Percentiles rank a stretch among this genome's conserved stretches.
These are phyloP conservation scores for Intellagama lesueurii DNA, from an alignment of 2,797 vertebrate species.

Conservation along the genomic window DNA sequence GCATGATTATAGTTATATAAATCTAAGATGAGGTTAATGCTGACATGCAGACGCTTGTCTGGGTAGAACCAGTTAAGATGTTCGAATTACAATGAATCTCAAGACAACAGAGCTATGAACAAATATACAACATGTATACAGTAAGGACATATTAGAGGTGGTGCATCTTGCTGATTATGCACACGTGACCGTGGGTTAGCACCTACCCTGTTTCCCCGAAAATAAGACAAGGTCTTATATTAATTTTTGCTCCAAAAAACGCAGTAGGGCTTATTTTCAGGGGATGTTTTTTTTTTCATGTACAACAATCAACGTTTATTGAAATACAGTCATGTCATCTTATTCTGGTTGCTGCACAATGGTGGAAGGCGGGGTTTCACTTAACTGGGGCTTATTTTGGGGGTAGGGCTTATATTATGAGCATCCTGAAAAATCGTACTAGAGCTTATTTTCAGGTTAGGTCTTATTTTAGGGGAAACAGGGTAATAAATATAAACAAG, in stretches of 20 bases:
- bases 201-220: not conserved
- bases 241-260: no score
- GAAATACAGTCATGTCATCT: no score
- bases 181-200: constrained; percentile 10
- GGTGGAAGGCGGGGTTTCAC: no score
- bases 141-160: constrained; percentile 5
- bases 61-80: not conserved
- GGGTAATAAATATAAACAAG: not conserved
- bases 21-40: not conserved
- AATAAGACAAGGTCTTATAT: no score
- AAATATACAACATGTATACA: not conserved
- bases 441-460: no score
- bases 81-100: not conserved
- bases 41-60: constrained; percentile 18
- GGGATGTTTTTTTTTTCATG: no score
- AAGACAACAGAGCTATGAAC: not conserved
- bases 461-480: not conserved
- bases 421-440: no score
- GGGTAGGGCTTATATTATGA: no score
- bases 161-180: constrained; percentile 38
- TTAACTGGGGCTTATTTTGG: no score
- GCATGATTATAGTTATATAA: not conserved
- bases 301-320: no score
- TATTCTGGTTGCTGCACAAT: not conserved
- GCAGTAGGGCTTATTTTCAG: no score